Percentiles rank a stretch among this genome's conserved stretches.
These are phyloP conservation scores for Chouioia cunea DNA, from an alignment of 2,888 invertebrate species.

Conservation along the genomic window DNA sequence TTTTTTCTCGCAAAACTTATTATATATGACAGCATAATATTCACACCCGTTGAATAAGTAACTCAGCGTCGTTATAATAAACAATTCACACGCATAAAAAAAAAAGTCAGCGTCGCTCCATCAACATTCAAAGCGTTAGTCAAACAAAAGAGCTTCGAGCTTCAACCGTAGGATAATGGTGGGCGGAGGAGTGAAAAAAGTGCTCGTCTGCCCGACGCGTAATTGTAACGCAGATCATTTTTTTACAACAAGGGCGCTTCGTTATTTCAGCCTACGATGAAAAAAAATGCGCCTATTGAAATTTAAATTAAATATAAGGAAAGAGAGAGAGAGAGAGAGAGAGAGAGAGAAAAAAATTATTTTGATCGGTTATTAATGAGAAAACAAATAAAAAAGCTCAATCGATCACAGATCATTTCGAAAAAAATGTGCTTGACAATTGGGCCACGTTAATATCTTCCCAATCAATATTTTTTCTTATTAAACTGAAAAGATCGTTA, in stretches of 20 bases:
- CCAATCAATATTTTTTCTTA: too few species aligned
- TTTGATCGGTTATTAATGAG: conserved; percentile 19
- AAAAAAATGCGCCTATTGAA: conserved; percentile 16
- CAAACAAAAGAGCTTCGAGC: too few species aligned
- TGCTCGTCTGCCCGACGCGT: conserved; percentile 1
- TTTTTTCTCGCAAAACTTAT: too few species aligned
- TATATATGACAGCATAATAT: too few species aligned
- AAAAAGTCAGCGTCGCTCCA: neutral
- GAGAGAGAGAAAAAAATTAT: conserved; percentile 8
- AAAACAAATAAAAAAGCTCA: too few species aligned
- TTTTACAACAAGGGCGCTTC: conserved; percentile 19
- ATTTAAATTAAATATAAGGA: conserved; percentile 25
- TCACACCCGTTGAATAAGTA: too few species aligned
- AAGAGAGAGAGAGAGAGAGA: neutral
- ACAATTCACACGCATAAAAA: neutral
- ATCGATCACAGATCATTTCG: neutral
- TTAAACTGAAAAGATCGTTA: too few species aligned
- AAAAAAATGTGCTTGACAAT: neutral
- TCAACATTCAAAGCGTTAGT: neutral
- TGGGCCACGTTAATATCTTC: too few species aligned
- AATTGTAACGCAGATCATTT: conserved; percentile 22
- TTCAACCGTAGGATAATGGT: too few species aligned
- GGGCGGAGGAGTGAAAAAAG: conserved; percentile 5
- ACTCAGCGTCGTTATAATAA: neutral
- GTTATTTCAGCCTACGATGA: conserved; percentile 27